Percentiles rank a stretch among this genome's conserved stretches.
Conservation (phyloP, 2,797 vertebrate species). For the Melopsittacus undulatus region DNA sequence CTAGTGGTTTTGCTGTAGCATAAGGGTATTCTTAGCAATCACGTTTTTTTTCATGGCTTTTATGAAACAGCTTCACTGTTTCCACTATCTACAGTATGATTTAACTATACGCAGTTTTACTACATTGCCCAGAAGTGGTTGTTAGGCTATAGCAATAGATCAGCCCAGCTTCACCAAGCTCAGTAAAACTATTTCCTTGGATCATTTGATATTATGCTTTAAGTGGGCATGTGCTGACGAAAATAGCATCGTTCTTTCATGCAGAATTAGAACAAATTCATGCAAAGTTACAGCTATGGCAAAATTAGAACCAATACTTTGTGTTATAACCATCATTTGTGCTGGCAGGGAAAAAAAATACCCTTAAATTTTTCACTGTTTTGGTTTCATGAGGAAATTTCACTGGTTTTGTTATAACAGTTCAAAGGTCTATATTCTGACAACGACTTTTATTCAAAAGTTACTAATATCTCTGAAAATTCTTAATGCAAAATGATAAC, state of each 20-base stretch:
- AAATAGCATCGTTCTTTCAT: not conserved
- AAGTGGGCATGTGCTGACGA: not conserved
- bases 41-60: not conserved
- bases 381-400: not conserved
- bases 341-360: not conserved
- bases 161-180: not conserved
- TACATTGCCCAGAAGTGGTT: not conserved
- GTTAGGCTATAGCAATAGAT: not conserved
- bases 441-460: conserved; percentile 17
- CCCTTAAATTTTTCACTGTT: not conserved
- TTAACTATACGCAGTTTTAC: conserved; percentile 16
- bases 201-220: not conserved
- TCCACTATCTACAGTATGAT: not conserved
- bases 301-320: not conserved
- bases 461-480: not conserved
- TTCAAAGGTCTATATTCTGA: not conserved
- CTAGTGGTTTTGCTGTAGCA: not conserved
- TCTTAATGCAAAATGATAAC: not conserved
- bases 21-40: not conserved
- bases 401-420: not conserved
- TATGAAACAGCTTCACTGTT: not conserved
- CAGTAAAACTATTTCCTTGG: not conserved
- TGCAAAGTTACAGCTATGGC: not conserved
- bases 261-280: not conserved
- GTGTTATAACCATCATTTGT: not conserved